These are phyloP conservation scores for Tetrapedia diversipes DNA, from an alignment of 2,888 invertebrate genomes.

Conservation along the genomic window DNA sequence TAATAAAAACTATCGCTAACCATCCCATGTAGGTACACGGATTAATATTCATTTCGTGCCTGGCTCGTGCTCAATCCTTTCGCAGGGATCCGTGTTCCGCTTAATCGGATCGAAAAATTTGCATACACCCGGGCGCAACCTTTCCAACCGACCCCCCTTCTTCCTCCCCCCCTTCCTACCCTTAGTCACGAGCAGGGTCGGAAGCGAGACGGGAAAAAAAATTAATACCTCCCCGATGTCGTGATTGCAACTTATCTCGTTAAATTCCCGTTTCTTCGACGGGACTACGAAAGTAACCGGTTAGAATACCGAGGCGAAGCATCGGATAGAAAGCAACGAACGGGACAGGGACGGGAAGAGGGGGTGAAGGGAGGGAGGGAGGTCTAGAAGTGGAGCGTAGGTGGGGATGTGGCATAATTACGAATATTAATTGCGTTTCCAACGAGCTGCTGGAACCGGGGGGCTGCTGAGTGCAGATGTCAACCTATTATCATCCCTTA, in stretches of 20 bases:
- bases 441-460: conserved; percentile 75
- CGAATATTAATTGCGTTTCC: conserved; percentile 82
- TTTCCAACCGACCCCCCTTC: too few relatives aligned
- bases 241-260: conserved; percentile 74
- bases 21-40: too few relatives aligned
- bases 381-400: conserved; percentile 47
- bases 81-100: not conserved
- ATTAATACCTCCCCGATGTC: conserved; percentile 58
- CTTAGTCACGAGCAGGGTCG: not conserved
- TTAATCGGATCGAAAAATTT: conserved; percentile 29
- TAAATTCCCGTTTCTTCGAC: conserved; percentile 70
- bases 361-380: conserved; percentile 14
- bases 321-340: conserved; percentile 25
- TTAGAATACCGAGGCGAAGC: conserved; percentile 49
- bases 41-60: too few relatives aligned
- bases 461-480: conserved; percentile 82
- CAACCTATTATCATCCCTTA: conserved; percentile 82
- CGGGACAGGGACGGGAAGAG: not conserved
- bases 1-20: too few relatives aligned
- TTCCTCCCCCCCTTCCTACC: not conserved
- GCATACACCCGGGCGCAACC: not conserved
- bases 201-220: conserved; percentile 27
- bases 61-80: not conserved
- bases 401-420: conserved; percentile 77
- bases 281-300: conserved; percentile 59